phyloP scores from a whole-genome alignment of 2,888 invertebrate species.

The Drosophila mercatorum region DNA sequence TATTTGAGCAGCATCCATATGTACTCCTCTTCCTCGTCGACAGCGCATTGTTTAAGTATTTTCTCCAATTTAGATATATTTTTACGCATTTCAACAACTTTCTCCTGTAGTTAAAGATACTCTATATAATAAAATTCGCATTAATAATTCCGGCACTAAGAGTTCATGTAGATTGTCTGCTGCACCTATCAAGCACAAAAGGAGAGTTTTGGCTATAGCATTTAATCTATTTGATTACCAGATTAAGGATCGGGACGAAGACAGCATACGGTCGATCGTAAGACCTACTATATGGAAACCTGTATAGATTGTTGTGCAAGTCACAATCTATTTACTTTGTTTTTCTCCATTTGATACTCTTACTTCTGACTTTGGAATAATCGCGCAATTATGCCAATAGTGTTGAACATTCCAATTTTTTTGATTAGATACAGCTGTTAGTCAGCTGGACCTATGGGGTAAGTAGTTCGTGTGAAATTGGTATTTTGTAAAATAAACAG shows the following conservation, averaged over 20 bases:
- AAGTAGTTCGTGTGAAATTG: background rate
- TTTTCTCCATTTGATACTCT: background rate
- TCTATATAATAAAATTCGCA: background rate
- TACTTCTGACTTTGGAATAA: background rate
- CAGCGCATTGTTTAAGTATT: background rate
- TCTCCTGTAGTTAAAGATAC: slow-evolving; percentile 15
- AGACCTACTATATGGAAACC: slow-evolving; percentile 23
- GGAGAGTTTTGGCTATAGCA: background rate
- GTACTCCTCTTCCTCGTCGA: slow-evolving; percentile 26
- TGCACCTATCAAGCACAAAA: slow-evolving; percentile 13
- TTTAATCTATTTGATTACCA: slow-evolving; percentile 6
- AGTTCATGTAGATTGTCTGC: slow-evolving; percentile 19
- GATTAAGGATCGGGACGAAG: slow-evolving; percentile 10
- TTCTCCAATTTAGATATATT: slow-evolving; percentile 35
- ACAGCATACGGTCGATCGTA: background rate
- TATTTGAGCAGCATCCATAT: slow-evolving; percentile 52
- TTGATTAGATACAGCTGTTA: background rate
- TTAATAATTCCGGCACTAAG: background rate
- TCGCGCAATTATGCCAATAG: background rate
- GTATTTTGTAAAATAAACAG: slow-evolving; percentile 4
- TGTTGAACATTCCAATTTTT: background rate
- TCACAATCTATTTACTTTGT: background rate
- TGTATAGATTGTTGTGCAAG: slow-evolving; percentile 13
- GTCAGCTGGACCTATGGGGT: slow-evolving; percentile 5
- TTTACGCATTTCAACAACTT: slow-evolving; percentile 15